A percentile compares a stretch with the other conserved stretches of the same genome.
These are phyloP conservation scores for Oconnorella tubifera DNA, from an alignment of 2,888 invertebrate species.

Conservation along the genomic window DNA sequence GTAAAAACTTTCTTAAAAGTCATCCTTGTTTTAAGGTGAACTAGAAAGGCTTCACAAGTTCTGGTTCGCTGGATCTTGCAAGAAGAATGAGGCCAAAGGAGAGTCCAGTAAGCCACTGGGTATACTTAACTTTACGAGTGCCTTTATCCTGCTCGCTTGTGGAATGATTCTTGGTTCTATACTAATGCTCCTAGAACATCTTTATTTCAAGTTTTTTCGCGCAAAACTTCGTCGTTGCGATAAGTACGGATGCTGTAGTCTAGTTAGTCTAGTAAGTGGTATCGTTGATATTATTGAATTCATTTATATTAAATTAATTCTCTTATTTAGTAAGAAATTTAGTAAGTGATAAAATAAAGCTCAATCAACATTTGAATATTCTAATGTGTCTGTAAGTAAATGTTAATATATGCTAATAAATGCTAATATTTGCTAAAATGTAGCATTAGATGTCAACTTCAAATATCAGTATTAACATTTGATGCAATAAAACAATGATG, in stretches of 20 bases:
- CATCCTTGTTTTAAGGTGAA: constrained; percentile 71
- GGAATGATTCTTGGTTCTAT: constrained; percentile 87
- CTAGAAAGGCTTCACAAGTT: constrained; percentile 82
- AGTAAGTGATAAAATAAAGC: too few species aligned
- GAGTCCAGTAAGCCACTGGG: constrained; percentile 66
- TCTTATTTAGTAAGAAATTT: too few species aligned
- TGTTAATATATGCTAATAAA: too few species aligned
- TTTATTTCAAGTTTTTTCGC: constrained; percentile 80
- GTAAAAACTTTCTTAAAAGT: too few species aligned
- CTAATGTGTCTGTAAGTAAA: too few species aligned
- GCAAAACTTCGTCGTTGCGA: constrained; percentile 60
- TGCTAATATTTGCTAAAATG: too few species aligned
- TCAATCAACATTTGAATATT: too few species aligned
- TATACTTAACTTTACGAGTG: constrained; percentile 84
- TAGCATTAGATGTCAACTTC: too few species aligned
- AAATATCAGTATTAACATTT: too few species aligned
- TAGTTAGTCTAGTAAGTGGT: constrained; percentile 79
- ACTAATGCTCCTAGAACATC: constrained; percentile 81
- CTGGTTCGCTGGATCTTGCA: constrained; percentile 96
- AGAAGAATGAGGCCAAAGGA: constrained; percentile 72
- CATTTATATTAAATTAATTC: too few species aligned
- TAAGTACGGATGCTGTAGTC: constrained; percentile 85
- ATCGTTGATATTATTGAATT: too few species aligned
- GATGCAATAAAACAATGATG: too few species aligned
- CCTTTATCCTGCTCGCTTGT: constrained; percentile 89